Evolutionary conservation across 2,113 vertebrate species (phyloP).

Genomic region (Nycticryphes semicollaris): DNA sequence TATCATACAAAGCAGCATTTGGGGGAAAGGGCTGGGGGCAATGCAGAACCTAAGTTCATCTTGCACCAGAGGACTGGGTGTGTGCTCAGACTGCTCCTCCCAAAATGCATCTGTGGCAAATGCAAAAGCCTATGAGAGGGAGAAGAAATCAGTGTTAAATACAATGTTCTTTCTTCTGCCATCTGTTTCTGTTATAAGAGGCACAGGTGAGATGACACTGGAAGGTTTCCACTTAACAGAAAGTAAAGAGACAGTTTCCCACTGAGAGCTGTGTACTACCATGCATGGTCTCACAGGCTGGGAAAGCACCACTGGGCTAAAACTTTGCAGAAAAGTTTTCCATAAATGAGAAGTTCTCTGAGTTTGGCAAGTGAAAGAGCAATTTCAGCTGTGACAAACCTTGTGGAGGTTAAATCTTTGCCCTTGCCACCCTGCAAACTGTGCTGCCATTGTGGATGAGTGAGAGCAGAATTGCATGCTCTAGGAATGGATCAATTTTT

Average conservation of each 20-base stretch:
- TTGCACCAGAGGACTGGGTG: not conserved
- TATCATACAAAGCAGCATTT: not conserved
- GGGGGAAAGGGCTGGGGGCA: not conserved
- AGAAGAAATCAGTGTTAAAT: not conserved
- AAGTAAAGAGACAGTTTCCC: not conserved
- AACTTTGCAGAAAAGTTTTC: not conserved
- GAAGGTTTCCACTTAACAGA: not conserved
- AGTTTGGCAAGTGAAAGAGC: not conserved
- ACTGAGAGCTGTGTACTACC: not conserved
- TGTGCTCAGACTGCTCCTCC: not conserved
- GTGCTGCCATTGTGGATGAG: fast-evolving
- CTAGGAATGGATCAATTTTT: not conserved
- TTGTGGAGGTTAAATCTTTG: not conserved
- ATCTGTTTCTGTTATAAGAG: not conserved
- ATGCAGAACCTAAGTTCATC: not conserved
- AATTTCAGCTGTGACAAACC: not conserved
- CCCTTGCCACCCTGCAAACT: not conserved
- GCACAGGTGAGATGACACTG: not conserved
- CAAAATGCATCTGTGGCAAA: not conserved
- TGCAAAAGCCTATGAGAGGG: not conserved
- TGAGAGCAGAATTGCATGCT: not conserved
- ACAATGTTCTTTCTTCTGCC: not conserved
- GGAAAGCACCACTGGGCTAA: not conserved
- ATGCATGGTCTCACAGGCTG: fast-evolving
- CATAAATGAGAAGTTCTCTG: not conserved